Conservation (phyloP, 2,113 vertebrate genomes). For the Macrotis lagotis region DNA sequence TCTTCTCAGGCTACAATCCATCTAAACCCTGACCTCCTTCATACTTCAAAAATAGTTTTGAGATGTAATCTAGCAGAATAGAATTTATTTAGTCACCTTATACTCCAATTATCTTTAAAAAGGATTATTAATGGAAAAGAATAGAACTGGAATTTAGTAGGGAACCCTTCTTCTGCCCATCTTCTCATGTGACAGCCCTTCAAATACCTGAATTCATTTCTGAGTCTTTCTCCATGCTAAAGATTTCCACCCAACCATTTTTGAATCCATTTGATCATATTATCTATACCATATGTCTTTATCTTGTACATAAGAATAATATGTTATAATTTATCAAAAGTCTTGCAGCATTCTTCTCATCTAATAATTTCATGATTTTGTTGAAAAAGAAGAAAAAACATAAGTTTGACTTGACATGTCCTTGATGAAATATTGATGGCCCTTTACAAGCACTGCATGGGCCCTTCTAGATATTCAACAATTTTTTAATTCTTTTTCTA, state of each 20-base stretch:
- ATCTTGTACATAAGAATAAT: background rate
- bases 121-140: background rate
- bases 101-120: background rate
- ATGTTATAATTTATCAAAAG: background rate
- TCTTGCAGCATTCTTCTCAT: background rate
- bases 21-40: background rate
- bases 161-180: background rate
- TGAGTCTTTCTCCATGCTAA: background rate
- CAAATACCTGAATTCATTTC: background rate
- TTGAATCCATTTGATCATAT: background rate
- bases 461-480: background rate
- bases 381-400: background rate
- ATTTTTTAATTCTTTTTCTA: too few relatives aligned
- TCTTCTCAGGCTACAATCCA: background rate
- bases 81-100: background rate
- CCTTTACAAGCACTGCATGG: background rate
- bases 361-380: background rate
- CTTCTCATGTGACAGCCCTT: background rate
- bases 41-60: background rate
- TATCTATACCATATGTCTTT: background rate
- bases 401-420: background rate
- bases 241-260: background rate
- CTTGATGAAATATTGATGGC: background rate
- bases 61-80: background rate
- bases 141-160: background rate